These are phyloP conservation scores for Dromiciops gliroides DNA, from an alignment of 2,113 vertebrate species.

Conservation along the genomic window DNA sequence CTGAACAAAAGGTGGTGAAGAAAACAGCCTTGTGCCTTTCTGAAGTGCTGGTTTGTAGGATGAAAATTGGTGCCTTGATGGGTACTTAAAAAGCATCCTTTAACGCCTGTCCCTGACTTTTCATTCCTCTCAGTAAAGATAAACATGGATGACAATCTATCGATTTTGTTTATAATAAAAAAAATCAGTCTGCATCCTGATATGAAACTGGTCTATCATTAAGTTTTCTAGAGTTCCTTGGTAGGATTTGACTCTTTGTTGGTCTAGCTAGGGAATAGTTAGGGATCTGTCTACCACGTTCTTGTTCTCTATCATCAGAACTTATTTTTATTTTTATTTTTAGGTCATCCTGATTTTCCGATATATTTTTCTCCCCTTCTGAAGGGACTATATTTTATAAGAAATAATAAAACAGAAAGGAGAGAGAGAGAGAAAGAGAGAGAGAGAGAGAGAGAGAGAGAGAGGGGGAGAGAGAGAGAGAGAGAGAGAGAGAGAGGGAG, in stretches of 20 bases:
- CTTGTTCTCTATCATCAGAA: not conserved
- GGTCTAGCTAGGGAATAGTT: not conserved
- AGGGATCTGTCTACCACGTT: not conserved
- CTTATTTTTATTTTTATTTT: not conserved
- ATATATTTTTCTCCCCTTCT: not conserved
- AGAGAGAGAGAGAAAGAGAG: too few species aligned
- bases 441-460: too few species aligned
- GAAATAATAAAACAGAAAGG: not conserved
- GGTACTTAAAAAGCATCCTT: conserved; percentile 27
- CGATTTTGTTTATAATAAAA: conserved; percentile 49
- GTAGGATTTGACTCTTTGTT: not conserved
- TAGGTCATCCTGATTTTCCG: not conserved
- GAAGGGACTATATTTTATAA: not conserved
- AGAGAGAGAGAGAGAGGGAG: too few species aligned
- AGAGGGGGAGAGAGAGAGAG: too few species aligned
- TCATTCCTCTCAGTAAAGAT: conserved; percentile 46
- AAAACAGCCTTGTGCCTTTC: not conserved
- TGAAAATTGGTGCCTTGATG: not conserved
- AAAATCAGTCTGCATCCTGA: conserved; percentile 45
- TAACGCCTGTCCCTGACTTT: conserved; percentile 36
- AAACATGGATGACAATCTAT: conserved; percentile 28
- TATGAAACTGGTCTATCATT: conserved; percentile 18
- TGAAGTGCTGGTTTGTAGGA: not conserved
- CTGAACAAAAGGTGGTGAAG: not conserved
- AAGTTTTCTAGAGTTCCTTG: not conserved